These are phyloP conservation scores for Falco concolor DNA, from an alignment of 2,797 vertebrate genomes.

Conservation along the genomic window DNA sequence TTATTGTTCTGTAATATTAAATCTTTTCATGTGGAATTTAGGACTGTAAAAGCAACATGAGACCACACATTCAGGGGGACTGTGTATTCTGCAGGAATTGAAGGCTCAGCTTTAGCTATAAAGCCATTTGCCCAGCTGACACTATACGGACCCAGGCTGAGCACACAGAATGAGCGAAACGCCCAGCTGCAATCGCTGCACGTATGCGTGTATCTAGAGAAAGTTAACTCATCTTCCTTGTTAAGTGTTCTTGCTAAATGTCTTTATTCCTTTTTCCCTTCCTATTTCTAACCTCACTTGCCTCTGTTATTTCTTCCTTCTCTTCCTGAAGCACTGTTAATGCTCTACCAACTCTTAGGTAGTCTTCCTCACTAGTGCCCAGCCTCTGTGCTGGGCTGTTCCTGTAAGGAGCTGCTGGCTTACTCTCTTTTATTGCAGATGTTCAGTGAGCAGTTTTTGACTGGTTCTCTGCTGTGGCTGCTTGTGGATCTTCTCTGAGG, in stretches of 20 bases:
- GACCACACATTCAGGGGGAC: neutral
- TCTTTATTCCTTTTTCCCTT: neutral
- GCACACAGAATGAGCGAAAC: neutral
- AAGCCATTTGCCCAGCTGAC: neutral
- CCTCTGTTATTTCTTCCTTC: neutral
- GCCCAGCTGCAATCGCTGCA: neutral
- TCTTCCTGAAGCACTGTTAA: neutral
- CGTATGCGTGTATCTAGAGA: neutral
- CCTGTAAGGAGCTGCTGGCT: neutral
- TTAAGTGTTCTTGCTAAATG: neutral
- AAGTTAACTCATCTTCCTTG: neutral
- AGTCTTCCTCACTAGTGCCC: neutral
- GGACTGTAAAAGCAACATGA: neutral
- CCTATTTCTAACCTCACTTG: neutral
- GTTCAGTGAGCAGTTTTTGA: neutral
- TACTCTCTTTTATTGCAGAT: neutral
- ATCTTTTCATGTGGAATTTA: slow-evolving; percentile 17
- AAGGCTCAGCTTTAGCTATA: neutral
- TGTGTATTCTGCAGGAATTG: neutral
- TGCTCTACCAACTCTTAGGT: neutral
- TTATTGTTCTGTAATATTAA: slow-evolving; percentile 30
- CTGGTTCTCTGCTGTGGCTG: neutral
- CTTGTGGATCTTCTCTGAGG: neutral
- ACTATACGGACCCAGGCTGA: neutral
- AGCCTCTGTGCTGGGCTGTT: neutral